Evolutionary conservation across 2,888 invertebrate species (phyloP), one percentile per base, ranked within the genome.

Genomic region (Lasioglossum figueresi): DNA sequence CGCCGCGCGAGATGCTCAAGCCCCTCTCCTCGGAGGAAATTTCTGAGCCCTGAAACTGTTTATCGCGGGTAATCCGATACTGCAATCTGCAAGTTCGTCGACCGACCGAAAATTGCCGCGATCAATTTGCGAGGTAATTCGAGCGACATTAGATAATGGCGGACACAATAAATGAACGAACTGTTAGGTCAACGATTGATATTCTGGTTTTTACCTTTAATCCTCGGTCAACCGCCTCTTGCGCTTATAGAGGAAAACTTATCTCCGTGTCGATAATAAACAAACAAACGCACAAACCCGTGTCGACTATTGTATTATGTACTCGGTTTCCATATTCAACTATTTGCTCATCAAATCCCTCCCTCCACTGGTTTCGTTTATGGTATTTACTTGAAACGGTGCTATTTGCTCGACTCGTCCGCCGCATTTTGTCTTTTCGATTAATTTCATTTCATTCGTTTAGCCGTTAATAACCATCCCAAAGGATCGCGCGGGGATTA

Each of bases 21-120:
- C 2, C 43, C 27, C 40, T 23, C 43, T 45, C 70, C 23, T 16
- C 6, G 31, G 66, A 43, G 76, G 77, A 72, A 80, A 85, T 85
- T 75, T 70, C 68, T 72, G 40, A 81, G 34, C 66, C 76, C 59
- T 52, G 48, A 70, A 82, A 70, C 78, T 76, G 88, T 86, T 86
- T 84, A 88, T 88, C 86, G 77, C 59, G 56, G 59, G 75, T 82
- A 80, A 87, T 87, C 78, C 76, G 75, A 86, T 45, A 68, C 82
- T 59, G 79, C 77, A 78, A 82, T 83, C 85, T 56, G 80, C 79
- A 52, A 76, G 76, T 82, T 75, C 48, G 52, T 4, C 76, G 71
- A 70, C 56, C 81, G 73, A 48, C 68, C 79, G 80, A 86, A 80
- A 84, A 86, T 80, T 80, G 70, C 78, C 79, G 75, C 79, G 79